Evolutionary conservation across 2,113 vertebrate species (phyloP).

Genomic region (Larimichthys polyactis): DNA sequence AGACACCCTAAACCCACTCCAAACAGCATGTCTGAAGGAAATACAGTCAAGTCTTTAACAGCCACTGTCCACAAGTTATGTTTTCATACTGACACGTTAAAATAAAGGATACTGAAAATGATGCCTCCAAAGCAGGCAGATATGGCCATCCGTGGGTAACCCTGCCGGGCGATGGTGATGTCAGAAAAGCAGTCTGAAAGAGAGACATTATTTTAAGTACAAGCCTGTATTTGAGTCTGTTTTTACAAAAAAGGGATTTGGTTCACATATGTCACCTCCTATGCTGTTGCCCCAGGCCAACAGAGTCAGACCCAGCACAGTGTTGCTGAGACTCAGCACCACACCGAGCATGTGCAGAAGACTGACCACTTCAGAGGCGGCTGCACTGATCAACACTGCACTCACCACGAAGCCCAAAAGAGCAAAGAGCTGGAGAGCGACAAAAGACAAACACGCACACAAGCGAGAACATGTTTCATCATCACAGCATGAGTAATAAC

Average conservation of each 20-base stretch:
- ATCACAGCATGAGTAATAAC: not conserved
- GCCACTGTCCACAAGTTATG: not conserved
- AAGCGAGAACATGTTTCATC: not conserved
- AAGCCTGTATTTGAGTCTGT: not conserved
- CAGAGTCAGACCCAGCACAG: constrained; percentile 93
- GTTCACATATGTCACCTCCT: constrained; percentile 57
- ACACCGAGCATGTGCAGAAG: constrained; percentile 91
- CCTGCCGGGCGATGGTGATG: constrained; percentile 94
- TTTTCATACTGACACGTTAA: not conserved
- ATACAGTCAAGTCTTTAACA: constrained; percentile 72
- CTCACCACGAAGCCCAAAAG: constrained; percentile 95
- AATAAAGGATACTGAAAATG: constrained; percentile 98
- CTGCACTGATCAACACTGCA: constrained; percentile 91
- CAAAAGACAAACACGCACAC: not conserved
- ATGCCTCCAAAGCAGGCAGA: constrained; percentile 98
- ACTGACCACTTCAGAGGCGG: constrained; percentile 93
- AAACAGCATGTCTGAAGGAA: constrained; percentile 90
- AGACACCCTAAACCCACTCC: constrained; percentile 94
- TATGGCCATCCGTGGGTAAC: constrained; percentile 97
- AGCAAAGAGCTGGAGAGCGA: constrained; percentile 87
- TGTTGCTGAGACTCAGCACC: constrained; percentile 94
- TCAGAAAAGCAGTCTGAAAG: constrained; percentile 93
- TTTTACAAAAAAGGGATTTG: not conserved
- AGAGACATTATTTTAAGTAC: not conserved
- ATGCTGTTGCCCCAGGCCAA: constrained; percentile 99